Evolutionary conservation across 2,797 vertebrate species (phyloP).

Genomic region (Simalia tracyae): DNA sequence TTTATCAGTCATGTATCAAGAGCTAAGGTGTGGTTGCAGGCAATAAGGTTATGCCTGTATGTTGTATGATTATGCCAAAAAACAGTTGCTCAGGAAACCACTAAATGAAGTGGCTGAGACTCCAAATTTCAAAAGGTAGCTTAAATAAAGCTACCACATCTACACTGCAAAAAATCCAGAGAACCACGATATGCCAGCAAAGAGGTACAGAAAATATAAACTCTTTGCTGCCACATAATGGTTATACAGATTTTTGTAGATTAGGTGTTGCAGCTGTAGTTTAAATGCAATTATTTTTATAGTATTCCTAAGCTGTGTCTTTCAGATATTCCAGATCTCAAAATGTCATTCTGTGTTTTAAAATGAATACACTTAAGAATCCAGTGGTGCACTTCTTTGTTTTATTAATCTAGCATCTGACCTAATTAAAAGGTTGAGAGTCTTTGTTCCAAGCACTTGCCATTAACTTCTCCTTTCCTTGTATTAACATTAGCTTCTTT

Average conservation of each 20-base stretch:
- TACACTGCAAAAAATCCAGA: background rate
- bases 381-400: background rate
- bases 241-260: background rate
- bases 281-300: background rate
- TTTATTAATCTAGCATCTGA: background rate
- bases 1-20: slow-evolving; percentile 39
- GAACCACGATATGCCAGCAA: background rate
- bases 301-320: background rate
- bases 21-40: slow-evolving; percentile 44
- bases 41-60: background rate
- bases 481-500: background rate
- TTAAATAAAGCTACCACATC: background rate
- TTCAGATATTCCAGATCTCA: background rate
- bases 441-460: background rate
- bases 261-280: background rate
- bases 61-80: background rate
- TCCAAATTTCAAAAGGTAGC: background rate
- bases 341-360: background rate
- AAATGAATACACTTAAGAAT: background rate
- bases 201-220: background rate
- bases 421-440: background rate
- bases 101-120: background rate
- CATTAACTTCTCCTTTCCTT: background rate
- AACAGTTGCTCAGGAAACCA: background rate
- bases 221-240: background rate